Conservation (phyloP, 2,113 vertebrate species). For the Pterocles burchelli region DNA sequence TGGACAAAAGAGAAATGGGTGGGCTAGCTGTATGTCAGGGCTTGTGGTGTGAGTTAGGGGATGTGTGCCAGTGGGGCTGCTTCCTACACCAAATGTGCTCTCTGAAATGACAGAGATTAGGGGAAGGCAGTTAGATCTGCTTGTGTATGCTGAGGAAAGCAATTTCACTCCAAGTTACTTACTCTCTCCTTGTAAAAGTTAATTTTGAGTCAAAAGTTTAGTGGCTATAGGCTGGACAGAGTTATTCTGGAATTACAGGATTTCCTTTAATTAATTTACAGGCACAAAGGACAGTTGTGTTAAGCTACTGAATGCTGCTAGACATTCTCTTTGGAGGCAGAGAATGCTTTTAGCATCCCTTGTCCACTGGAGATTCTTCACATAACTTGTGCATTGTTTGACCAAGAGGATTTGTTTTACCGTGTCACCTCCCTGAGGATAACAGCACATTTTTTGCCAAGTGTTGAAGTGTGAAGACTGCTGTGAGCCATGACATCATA, state of each 20-base stretch:
- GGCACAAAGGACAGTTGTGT: not conserved
- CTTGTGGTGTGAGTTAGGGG: not conserved
- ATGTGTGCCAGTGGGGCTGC: not conserved
- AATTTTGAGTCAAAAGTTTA: not conserved
- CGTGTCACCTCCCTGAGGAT: constrained; percentile 43
- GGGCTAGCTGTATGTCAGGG: not conserved
- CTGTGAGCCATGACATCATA: constrained; percentile 51
- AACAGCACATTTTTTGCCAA: not conserved
- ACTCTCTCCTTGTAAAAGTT: not conserved
- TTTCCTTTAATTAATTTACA: not conserved
- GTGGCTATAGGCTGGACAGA: not conserved
- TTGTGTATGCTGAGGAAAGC: not conserved
- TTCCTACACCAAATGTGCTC: not conserved
- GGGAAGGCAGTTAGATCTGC: not conserved
- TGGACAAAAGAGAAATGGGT: not conserved
- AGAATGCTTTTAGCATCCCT: not conserved
- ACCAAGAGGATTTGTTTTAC: constrained; percentile 44
- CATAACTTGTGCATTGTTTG: constrained; percentile 18
- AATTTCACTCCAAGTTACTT: not conserved
- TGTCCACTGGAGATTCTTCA: constrained; percentile 51
- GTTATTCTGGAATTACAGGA: not conserved
- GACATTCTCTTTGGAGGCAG: not conserved
- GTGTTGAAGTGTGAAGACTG: constrained; percentile 34
- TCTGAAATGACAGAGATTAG: not conserved
- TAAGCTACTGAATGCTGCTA: not conserved